Base-by-base conservation (phyloP, 2,888 invertebrate genomes). In the Hyles lineata region DNA sequence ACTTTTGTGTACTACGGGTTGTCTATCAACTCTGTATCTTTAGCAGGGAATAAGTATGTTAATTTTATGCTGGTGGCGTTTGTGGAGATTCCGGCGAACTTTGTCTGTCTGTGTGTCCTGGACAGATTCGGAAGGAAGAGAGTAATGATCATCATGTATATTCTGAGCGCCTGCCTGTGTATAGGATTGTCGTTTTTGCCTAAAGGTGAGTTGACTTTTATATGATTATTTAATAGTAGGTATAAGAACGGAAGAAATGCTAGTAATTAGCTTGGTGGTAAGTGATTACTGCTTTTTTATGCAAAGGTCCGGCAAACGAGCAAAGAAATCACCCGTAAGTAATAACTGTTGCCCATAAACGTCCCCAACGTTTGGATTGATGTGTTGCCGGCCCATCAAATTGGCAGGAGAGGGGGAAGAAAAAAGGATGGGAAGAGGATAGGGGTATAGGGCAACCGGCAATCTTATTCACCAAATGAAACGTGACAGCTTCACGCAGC, bases 1-100 rank as follows among this genome's bases (percentile, higher is more conserved):
- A 96, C 97, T 0, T 96, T 98, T 80, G 96, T 97, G 7, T 98
- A 97, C 85, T 98, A 97, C 80, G 98, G 98, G 0, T 88, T 98
- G 19, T 97, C 97, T 0, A 95, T 98, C 73, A 97, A 97, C 86
- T 96, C 98, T 0, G 97, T 97, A 2, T 95, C 96, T 0, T 89
- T 98, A 72, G 96, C 96, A 60, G 97, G 97, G 0, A 96, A 97
- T 86, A 96, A 96, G 82, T 97, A 97, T 85, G 85, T 97, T 15
- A 98, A 97, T 88, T 98, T 98, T 81, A 96, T 97, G 80, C 92
- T 85, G 88, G 95, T 88, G 84, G 96, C 85, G 81, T 96, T 89
- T 70, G 95, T 97, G 21, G 97, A 97, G 86, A 96, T 97, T 74
- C 97, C 97, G 0, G 97, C 96, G 0, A 97, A 97, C 81, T 88